Conservation (phyloP, 1,140 invertebrate species). For the Zeugodacus cucurbitae region DNA sequence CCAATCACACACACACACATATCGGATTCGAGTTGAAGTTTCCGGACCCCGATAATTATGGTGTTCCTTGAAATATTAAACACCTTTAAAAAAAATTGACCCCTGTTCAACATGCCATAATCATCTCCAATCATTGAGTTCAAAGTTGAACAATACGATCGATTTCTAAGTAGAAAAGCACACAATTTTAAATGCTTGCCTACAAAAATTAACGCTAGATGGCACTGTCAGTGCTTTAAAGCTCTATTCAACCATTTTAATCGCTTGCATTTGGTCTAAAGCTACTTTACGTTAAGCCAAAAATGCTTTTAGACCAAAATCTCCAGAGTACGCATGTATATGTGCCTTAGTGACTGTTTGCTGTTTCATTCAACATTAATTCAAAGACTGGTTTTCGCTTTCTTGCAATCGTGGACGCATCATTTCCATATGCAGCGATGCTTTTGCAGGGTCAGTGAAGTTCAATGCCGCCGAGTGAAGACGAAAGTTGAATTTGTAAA, state of each 20-base stretch:
- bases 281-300: background rate
- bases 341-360: background rate
- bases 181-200: too few relatives aligned
- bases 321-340: background rate
- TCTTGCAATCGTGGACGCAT: background rate
- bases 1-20: too few relatives aligned
- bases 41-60: too few relatives aligned
- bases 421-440: background rate
- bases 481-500: constrained; percentile 20
- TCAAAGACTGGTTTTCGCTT: background rate
- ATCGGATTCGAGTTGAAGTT: too few relatives aligned
- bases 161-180: too few relatives aligned
- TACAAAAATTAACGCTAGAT: background rate
- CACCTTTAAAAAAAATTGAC: too few relatives aligned
- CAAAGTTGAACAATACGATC: too few relatives aligned
- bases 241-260: background rate
- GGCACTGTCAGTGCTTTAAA: background rate
- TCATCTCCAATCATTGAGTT: too few relatives aligned
- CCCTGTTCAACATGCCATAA: too few relatives aligned
- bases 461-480: constrained; percentile 12
- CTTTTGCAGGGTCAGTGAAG: background rate
- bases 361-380: background rate
- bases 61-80: too few relatives aligned
- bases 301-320: background rate
- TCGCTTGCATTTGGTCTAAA: background rate